These are phyloP conservation scores for Chrysina gloriosa DNA, from an alignment of 2,888 invertebrate species.

Conservation along the genomic window DNA sequence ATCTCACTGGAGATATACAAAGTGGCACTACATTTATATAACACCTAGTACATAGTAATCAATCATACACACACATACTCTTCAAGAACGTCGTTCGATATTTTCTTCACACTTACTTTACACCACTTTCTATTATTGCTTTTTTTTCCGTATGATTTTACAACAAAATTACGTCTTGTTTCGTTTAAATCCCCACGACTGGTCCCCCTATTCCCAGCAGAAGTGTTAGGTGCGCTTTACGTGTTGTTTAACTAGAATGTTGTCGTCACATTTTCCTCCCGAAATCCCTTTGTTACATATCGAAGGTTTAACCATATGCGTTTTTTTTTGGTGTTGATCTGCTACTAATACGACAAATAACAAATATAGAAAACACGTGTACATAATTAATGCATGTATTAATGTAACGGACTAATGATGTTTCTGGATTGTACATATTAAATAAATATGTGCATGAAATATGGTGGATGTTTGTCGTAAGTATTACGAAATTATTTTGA, in stretches of 20 bases:
- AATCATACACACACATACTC: background rate
- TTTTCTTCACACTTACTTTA: background rate
- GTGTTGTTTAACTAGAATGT: constrained; percentile 26
- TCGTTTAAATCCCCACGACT: background rate
- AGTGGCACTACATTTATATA: background rate
- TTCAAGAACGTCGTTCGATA: background rate
- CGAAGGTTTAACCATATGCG: background rate
- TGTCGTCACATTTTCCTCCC: background rate
- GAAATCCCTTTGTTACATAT: background rate
- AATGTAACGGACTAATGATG: constrained; percentile 46
- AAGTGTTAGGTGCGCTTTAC: constrained; percentile 33
- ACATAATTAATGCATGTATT: constrained; percentile 45
- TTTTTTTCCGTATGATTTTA: background rate
- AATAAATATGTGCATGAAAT: constrained; percentile 47
- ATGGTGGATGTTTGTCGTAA: constrained; percentile 52
- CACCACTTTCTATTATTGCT: no score
- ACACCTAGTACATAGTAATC: no score
- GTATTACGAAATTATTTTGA: constrained; percentile 50
- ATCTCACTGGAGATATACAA: no score
- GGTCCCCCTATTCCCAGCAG: constrained; percentile 23
- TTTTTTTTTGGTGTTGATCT: constrained; percentile 14
- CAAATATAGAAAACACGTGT: constrained; percentile 36
- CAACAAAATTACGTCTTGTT: constrained; percentile 1
- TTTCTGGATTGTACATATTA: constrained; percentile 36
- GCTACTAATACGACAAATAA: constrained; percentile 7